Percentiles rank a stretch among this genome's conserved stretches.
phyloP scores from a whole-genome alignment of 2,888 invertebrate species.

The Drosophila ezoana region DNA sequence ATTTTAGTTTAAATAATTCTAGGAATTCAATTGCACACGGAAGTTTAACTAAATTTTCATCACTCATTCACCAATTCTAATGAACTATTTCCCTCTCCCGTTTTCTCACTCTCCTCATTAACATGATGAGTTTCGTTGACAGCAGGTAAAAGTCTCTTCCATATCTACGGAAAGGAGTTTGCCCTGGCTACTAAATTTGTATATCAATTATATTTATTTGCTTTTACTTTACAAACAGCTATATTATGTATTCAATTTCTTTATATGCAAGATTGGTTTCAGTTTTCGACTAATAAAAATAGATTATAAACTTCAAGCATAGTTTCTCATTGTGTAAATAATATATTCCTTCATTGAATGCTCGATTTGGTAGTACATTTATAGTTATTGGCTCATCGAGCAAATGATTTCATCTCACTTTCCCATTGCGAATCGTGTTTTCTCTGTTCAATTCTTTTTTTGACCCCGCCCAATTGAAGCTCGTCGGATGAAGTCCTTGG shows the following conservation, averaged over 20 bases:
- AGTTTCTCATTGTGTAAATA: not conserved
- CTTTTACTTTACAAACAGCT: too few species aligned
- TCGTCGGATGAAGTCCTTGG: slow-evolving; percentile 9
- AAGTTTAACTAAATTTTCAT: too few species aligned
- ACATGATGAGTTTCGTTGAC: not conserved
- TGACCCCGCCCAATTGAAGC: not conserved
- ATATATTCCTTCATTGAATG: not conserved
- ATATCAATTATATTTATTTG: too few species aligned
- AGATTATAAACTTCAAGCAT: not conserved
- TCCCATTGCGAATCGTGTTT: slow-evolving; percentile 10
- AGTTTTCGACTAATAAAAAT: not conserved
- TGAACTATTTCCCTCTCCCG: not conserved
- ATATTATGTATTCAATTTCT: too few species aligned
- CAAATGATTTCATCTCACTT: slow-evolving; percentile 16
- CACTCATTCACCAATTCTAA: too few species aligned
- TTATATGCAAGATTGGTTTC: not conserved
- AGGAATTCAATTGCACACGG: too few species aligned
- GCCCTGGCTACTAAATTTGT: too few species aligned
- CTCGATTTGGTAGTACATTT: slow-evolving; percentile 2
- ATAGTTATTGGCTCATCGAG: slow-evolving; percentile 9
- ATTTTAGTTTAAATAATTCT: too few species aligned
- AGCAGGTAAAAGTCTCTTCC: too few species aligned
- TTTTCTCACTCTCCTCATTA: not conserved
- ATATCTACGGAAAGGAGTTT: too few species aligned
- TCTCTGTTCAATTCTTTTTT: not conserved